phyloP scores from a whole-genome alignment of 2,113 vertebrate species.

The Oxygymnocypris stewartii region DNA sequence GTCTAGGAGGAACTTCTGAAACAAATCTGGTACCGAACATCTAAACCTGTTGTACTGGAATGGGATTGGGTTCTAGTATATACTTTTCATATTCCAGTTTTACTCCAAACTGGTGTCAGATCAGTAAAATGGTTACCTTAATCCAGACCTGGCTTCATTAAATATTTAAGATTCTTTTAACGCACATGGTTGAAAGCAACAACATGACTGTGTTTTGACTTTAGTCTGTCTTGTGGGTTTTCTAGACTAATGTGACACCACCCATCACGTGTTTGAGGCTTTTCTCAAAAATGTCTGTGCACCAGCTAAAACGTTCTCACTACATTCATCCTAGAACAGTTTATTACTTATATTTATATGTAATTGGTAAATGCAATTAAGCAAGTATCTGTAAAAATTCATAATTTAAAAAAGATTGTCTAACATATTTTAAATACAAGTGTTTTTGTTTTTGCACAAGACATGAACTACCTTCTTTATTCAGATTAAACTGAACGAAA shows the following conservation, averaged over 20 bases:
- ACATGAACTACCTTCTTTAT: not conserved
- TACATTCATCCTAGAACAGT: not conserved
- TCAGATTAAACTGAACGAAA: not conserved
- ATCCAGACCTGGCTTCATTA: not conserved
- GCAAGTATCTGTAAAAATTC: not conserved
- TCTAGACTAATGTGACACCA: slow-evolving; percentile 9
- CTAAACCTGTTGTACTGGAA: not conserved
- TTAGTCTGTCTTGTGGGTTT: not conserved
- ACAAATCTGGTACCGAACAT: not conserved
- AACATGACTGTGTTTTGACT: not conserved
- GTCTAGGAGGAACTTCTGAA: not conserved
- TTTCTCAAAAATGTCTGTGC: not conserved
- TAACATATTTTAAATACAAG: not conserved
- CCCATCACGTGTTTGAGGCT: slow-evolving; percentile 11
- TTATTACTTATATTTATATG: not conserved
- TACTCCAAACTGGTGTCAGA: not conserved
- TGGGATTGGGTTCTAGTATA: not conserved
- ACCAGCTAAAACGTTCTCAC: not conserved
- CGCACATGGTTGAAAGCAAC: not conserved
- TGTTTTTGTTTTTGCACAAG: not conserved
- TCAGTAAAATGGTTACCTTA: not conserved
- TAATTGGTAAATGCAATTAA: not conserved
- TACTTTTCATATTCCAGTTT: too few relatives aligned
- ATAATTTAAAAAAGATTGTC: not conserved
- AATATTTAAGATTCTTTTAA: not conserved